A percentile compares a stretch with the other conserved stretches of the same genome.
These are phyloP conservation scores for Ryuthela nishihirai DNA, from an alignment of 2,888 invertebrate species.

Conservation along the genomic window DNA sequence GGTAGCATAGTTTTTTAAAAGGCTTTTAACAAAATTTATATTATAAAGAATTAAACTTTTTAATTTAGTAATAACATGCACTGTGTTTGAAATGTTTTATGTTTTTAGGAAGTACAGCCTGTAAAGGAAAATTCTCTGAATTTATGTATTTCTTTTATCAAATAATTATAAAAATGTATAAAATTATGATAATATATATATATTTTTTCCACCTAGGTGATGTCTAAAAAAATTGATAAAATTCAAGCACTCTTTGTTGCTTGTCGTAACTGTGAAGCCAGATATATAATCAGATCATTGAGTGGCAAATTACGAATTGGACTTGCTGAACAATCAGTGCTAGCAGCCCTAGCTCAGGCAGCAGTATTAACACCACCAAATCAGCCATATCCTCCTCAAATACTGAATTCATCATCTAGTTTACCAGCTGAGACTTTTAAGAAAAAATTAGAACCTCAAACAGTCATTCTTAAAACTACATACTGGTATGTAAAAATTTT, in stretches of 20 bases:
- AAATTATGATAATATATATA: neutral
- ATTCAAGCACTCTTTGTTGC: constrained; percentile 91
- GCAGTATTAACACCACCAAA: constrained; percentile 72
- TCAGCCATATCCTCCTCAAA: constrained; percentile 61
- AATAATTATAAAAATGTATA: neutral
- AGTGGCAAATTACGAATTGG: constrained; percentile 94
- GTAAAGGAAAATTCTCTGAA: too few species aligned
- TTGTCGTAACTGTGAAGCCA: constrained; percentile 79
- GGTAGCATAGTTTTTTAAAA: constrained; percentile 1
- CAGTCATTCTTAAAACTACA: constrained; percentile 79
- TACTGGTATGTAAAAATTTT: constrained; percentile 65
- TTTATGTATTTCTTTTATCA: too few species aligned
- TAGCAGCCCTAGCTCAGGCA: constrained; percentile 85
- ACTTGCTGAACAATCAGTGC: constrained; percentile 91
- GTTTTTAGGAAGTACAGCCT: too few species aligned
- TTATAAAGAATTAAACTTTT: constrained; percentile 1
- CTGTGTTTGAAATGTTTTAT: too few species aligned
- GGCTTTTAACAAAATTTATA: constrained; percentile 28
- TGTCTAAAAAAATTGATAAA: constrained; percentile 77
- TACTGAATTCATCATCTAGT: constrained; percentile 62
- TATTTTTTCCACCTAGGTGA: constrained; percentile 30
- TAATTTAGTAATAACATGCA: too few species aligned
- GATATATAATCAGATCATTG: constrained; percentile 82
- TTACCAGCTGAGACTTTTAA: constrained; percentile 67
- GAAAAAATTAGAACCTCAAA: constrained; percentile 66